Conservation (phyloP, 2,888 invertebrate genomes). For the Melanchra persicariae region DNA sequence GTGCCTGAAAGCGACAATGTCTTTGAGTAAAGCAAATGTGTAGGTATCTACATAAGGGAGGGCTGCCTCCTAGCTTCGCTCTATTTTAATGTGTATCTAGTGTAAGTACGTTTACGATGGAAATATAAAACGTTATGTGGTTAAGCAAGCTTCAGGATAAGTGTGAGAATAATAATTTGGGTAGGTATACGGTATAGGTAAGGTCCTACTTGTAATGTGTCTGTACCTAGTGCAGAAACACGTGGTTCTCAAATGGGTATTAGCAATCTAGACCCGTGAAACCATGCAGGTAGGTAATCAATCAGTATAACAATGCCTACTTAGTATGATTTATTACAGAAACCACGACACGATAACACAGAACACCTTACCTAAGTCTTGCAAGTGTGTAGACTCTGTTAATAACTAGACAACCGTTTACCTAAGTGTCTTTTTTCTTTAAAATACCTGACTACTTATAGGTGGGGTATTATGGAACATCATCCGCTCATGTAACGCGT, state of each 20-base stretch:
- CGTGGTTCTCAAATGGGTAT: slow-evolving; percentile 26
- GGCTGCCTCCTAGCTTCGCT: slow-evolving; percentile 80
- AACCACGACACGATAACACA: slow-evolving; percentile 47
- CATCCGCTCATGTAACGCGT: slow-evolving; percentile 4
- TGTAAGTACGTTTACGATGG: slow-evolving; percentile 72
- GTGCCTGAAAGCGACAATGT: slow-evolving; percentile 91
- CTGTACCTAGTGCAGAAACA: slow-evolving; percentile 21
- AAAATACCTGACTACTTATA: not conserved
- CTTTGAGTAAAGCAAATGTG: slow-evolving; percentile 90
- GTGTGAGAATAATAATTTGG: slow-evolving; percentile 10
- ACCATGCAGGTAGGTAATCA: slow-evolving; percentile 40
- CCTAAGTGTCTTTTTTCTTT: not conserved
- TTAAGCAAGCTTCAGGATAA: slow-evolving; percentile 47
- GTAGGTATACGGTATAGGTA: not conserved
- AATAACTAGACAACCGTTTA: slow-evolving; percentile 16
- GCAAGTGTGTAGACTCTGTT: slow-evolving; percentile 21
- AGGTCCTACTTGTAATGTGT: slow-evolving; percentile 1
- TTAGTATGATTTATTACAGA: slow-evolving; percentile 49
- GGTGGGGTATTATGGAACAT: not conserved
- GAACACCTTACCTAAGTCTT: slow-evolving; percentile 22
- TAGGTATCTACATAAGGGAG: slow-evolving; percentile 89
- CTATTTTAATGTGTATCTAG: slow-evolving; percentile 73
- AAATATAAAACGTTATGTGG: slow-evolving; percentile 53
- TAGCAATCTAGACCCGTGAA: slow-evolving; percentile 39
- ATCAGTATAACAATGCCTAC: slow-evolving; percentile 41